These are phyloP conservation scores for Clarias fuscus DNA, from an alignment of 2,797 vertebrate genomes.

Conservation along the genomic window DNA sequence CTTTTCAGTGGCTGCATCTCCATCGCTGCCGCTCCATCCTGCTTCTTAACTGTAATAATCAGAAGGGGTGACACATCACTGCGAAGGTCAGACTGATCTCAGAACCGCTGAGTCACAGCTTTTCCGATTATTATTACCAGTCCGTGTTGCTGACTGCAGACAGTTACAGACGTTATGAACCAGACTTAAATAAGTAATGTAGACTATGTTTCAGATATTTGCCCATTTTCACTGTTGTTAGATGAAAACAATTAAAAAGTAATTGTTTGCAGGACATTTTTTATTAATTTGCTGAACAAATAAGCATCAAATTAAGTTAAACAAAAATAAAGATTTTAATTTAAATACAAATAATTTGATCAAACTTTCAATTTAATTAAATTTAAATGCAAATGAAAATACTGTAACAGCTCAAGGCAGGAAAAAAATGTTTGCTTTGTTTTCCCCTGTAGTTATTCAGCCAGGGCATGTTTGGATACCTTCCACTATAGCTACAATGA, in stretches of 20 bases:
- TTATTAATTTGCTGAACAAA: not conserved
- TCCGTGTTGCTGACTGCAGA: not conserved
- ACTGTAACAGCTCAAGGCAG: not conserved
- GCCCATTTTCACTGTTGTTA: not conserved
- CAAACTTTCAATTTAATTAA: not conserved
- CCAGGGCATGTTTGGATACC: not conserved
- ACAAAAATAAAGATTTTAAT: not conserved
- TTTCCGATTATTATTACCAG: slow-evolving; percentile 9
- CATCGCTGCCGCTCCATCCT: slow-evolving; percentile 97
- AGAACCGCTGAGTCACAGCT: slow-evolving; percentile 9
- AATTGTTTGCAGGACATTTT: not conserved
- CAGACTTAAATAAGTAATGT: not conserved
- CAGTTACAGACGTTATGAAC: not conserved
- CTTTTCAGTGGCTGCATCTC: slow-evolving; percentile 99
- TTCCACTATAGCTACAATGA: not conserved
- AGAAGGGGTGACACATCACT: slow-evolving; percentile 44
- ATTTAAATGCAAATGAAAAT: slow-evolving; percentile 16
- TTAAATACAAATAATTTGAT: not conserved
- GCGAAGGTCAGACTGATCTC: not conserved
- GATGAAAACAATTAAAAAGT: not conserved
- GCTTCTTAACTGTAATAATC: slow-evolving; percentile 89
- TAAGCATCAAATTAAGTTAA: not conserved
- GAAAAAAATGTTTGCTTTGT: not conserved
- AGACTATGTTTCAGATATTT: not conserved
- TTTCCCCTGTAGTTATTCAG: not conserved